Conservation (phyloP, 2,888 invertebrate genomes). For the Nineta flava region DNA sequence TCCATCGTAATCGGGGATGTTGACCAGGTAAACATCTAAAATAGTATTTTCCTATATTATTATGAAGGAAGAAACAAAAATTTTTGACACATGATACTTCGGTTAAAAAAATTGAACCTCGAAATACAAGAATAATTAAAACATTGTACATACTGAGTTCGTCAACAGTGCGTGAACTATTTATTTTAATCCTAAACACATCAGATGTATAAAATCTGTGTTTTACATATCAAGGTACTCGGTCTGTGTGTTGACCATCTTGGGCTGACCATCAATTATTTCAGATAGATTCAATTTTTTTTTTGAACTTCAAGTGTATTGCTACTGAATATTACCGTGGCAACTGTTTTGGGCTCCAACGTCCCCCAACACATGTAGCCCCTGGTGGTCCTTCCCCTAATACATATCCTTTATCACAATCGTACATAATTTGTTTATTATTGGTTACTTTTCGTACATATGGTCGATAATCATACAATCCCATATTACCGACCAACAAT, state of each 20-base stretch:
- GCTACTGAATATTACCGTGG: conserved; percentile 39
- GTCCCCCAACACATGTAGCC: conserved; percentile 87
- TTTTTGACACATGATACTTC: too few species aligned
- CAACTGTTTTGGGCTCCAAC: conserved; percentile 79
- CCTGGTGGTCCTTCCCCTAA: conserved; percentile 77
- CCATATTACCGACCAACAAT: conserved; percentile 86
- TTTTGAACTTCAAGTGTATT: background rate
- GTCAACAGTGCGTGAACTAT: background rate
- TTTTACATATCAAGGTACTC: too few species aligned
- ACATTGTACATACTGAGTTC: background rate
- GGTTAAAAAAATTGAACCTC: too few species aligned
- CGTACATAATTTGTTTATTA: conserved; percentile 91
- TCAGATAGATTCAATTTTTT: too few species aligned
- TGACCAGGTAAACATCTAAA: conserved; percentile 63
- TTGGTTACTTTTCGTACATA: conserved; percentile 83
- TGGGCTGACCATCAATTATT: too few species aligned
- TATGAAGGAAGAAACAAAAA: background rate
- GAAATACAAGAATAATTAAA: too few species aligned
- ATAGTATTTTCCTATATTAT: conserved; percentile 5
- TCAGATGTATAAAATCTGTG: too few species aligned
- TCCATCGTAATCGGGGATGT: conserved; percentile 76
- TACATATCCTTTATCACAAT: conserved; percentile 83
- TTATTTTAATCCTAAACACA: too few species aligned
- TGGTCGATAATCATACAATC: conserved; percentile 84
- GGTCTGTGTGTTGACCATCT: background rate